phyloP scores from a whole-genome alignment of 2,113 vertebrate species.

The Neopipo cinnamomea region DNA sequence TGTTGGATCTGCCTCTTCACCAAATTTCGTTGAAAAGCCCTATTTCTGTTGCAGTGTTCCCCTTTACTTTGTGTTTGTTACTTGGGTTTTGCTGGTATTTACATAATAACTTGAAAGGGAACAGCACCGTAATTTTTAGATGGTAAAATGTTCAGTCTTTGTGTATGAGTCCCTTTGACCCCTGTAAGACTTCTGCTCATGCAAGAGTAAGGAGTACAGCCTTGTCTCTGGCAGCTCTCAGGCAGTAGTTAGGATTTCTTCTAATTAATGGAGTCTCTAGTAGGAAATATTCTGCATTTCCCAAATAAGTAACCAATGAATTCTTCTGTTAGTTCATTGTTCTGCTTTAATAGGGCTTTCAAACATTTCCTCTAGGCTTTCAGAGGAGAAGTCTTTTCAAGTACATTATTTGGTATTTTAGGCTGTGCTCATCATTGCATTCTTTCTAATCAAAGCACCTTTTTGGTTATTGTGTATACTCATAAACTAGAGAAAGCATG shows the following conservation, averaged over 20 bases:
- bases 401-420: conserved; percentile 6
- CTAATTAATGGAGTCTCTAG: conserved; percentile 64
- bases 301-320: conserved; percentile 16
- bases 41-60: neutral
- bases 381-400: neutral
- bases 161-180: conserved; percentile 20
- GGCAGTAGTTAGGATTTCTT: conserved; percentile 57
- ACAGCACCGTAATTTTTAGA: neutral
- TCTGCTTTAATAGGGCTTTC: conserved; percentile 31
- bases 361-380: conserved; percentile 40
- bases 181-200: conserved; percentile 12
- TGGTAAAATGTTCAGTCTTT: conserved; percentile 8
- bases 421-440: conserved; percentile 5
- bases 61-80: neutral
- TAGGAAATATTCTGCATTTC: conserved; percentile 54
- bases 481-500: conserved; percentile 37
- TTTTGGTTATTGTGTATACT: conserved; percentile 39
- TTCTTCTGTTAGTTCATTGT: conserved; percentile 16
- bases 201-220: conserved; percentile 11
- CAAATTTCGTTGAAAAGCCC: neutral
- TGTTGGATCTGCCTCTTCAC: neutral
- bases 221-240: conserved; percentile 53
- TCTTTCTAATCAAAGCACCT: conserved; percentile 53
- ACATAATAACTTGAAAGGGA: neutral
- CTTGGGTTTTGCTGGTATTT: neutral